These are phyloP conservation scores for Rhopilema esculentum DNA, from an alignment of 30 jellyfish, hydroid and myxozoan genomes.

Conservation along the genomic window DNA sequence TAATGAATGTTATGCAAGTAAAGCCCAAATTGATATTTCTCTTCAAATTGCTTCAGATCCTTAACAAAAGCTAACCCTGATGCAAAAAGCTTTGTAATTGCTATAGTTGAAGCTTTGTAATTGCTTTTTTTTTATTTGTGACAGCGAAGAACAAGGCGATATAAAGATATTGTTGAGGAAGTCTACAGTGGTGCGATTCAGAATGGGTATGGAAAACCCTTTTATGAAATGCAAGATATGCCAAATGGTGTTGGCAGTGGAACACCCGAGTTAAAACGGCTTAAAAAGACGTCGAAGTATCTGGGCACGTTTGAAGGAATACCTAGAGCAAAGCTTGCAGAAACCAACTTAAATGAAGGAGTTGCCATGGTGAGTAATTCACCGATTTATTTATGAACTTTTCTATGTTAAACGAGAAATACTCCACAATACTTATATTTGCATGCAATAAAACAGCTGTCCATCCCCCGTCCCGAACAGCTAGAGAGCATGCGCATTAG, in stretches of 20 bases:
- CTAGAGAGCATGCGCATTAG: no score
- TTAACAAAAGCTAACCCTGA: background rate
- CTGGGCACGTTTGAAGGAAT: conserved; percentile 35
- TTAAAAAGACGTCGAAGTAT: conserved; percentile 9
- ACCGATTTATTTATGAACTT: no score
- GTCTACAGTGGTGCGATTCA: background rate
- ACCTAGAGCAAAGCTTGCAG: conserved; percentile 49
- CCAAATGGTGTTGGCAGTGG: background rate
- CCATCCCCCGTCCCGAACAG: no score
- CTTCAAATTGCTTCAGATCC: no score
- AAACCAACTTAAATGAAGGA: background rate
- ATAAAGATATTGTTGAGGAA: conserved; percentile 35
- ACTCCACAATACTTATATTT: no score
- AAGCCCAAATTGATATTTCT: no score
- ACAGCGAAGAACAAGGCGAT: conserved; percentile 19
- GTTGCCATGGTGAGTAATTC: background rate
- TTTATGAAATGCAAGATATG: conserved; percentile 13
- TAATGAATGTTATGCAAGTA: no score
- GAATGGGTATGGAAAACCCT: conserved; percentile 13
- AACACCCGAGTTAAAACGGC: background rate
- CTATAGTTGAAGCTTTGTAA: background rate
- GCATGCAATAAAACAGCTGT: no score
- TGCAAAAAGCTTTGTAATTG: background rate
- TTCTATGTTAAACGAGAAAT: no score
- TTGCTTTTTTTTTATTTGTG: background rate